Conservation (phyloP, 2,113 vertebrate genomes). For the Bos taurus region DNA sequence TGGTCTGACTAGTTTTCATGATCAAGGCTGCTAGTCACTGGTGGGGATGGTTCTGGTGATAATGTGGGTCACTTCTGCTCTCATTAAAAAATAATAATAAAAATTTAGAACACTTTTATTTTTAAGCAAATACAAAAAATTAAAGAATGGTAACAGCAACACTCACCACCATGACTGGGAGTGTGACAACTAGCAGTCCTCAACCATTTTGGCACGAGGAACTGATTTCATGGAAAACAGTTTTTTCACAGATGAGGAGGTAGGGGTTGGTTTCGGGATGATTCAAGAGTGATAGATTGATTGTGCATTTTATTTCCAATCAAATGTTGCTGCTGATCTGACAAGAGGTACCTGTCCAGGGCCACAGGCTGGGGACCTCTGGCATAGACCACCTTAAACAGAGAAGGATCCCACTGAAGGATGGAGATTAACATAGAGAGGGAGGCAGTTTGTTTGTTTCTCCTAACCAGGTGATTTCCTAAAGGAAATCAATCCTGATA, state of each 20-base stretch:
- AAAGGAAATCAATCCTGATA: background rate
- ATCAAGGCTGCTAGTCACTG: background rate
- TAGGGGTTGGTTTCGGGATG: background rate
- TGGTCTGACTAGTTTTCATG: background rate
- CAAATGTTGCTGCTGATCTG: background rate
- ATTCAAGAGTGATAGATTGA: background rate
- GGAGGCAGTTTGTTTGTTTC: too few relatives aligned
- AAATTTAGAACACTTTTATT: background rate
- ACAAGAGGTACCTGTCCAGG: rapidly evolving
- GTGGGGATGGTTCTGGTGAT: background rate
- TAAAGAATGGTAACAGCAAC: background rate
- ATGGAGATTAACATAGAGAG: rapidly evolving
- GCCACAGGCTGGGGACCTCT: background rate
- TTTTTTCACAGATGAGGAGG: rapidly evolving
- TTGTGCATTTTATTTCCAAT: background rate
- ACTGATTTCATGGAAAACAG: background rate
- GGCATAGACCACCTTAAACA: background rate
- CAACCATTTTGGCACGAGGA: background rate
- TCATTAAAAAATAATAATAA: background rate
- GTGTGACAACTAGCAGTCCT: background rate
- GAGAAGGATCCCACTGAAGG: background rate
- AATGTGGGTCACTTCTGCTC: too few relatives aligned
- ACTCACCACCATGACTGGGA: too few relatives aligned
- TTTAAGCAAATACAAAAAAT: background rate
- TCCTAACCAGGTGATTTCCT: background rate